phyloP scores from a whole-genome alignment of 2,113 vertebrate genomes.

The Anoura caudifer region DNA sequence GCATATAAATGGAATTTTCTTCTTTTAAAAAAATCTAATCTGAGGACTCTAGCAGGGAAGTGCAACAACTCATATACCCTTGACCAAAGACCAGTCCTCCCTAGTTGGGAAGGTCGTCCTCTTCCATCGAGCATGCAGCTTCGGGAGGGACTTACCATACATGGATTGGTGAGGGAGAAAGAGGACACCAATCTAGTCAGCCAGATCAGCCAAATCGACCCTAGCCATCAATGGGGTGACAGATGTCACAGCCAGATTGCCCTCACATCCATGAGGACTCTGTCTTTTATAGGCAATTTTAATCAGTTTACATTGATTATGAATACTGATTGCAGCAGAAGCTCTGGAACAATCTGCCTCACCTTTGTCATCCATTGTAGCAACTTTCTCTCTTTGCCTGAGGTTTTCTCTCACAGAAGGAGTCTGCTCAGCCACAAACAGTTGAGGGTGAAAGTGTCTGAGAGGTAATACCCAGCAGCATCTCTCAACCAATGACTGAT shows the following conservation, averaged over 20 bases:
- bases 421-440: neutral
- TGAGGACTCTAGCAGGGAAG: neutral
- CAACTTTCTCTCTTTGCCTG: neutral
- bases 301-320: neutral
- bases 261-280: neutral
- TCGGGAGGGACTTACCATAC: too few species aligned
- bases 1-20: neutral
- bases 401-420: neutral
- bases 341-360: neutral
- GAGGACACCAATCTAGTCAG: too few species aligned
- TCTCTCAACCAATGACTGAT: neutral
- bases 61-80: too few species aligned
- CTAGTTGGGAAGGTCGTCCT: too few species aligned
- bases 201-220: too few species aligned
- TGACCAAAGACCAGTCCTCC: too few species aligned
- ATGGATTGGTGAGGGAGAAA: too few species aligned
- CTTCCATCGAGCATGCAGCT: too few species aligned
- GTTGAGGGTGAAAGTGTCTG: neutral
- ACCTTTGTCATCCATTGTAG: neutral
- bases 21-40: neutral
- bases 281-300: neutral
- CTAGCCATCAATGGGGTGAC: too few species aligned
- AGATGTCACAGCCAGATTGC: too few species aligned
- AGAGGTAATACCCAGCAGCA: neutral
- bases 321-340: neutral